Evolutionary conservation across 2,888 invertebrate genomes (phyloP), one percentile per base, ranked within the genome.

Genomic region (Pristionchus mayeri): DNA sequence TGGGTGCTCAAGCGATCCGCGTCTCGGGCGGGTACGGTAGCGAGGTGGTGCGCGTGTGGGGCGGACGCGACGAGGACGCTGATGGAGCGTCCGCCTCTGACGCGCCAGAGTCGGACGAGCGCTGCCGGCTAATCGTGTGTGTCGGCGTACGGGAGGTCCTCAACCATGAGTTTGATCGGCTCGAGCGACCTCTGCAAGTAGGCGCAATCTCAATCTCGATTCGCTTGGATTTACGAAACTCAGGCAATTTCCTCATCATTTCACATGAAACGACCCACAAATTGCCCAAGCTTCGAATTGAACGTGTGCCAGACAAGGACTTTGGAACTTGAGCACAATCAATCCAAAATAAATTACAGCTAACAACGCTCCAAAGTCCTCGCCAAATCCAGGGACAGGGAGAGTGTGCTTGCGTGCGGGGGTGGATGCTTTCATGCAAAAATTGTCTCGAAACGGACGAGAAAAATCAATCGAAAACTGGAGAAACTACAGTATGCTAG

Each of bases 81-180:
- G n/a, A 24, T 21, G 67, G 34, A 13, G 63, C 30, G 63, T 2
- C 2, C 34, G 16, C 37, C 30, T 67, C 27, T n/a, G 57, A 57
- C 4, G n/a, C 57, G 21, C 37, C 67, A 13, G 37, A 18, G 37
- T 67, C 67, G 21, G 37, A 18, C 37, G 67, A 9, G 3, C 13
- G 27, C 48, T 76, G 48, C 2, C 76, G 44, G 3, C 48, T 44
- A 76, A 76, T 44, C 67, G 67, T 67, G 67, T 37, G 67, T 87
- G 87, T 91, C 91, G 85, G 88, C 90, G 86, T 91, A 91, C 82
- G 91, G 90, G 71, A 91, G 88, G 86, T 91, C 90, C 81, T 91
- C 91, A 80, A 91, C 90, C 85, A 90, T 86, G 78, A 91, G 86
- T 85, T 90, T 91, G 86, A 91, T 88, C 18, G 91, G 91, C 85